A percentile compares a stretch with the other conserved stretches of the same genome.
Conservation (phyloP, 2,797 vertebrate genomes). For the Manis crassicaudata region DNA sequence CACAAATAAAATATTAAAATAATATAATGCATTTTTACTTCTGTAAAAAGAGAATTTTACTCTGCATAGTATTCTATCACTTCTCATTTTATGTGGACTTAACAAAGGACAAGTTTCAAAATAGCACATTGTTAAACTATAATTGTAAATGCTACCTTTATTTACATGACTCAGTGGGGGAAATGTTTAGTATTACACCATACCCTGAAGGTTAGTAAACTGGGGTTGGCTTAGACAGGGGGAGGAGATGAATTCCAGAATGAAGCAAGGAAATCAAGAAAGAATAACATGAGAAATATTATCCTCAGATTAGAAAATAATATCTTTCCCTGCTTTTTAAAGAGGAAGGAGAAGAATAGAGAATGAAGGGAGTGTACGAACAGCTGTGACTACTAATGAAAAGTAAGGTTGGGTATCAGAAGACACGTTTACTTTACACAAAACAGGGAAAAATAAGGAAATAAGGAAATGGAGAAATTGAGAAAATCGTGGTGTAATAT, state of each 20-base stretch:
- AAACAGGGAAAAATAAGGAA: constrained; percentile 5
- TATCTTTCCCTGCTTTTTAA: neutral
- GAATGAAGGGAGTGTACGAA: neutral
- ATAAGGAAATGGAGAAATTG: neutral
- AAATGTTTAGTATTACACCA: constrained; percentile 32
- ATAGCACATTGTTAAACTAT: neutral
- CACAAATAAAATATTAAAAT: neutral
- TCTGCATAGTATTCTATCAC: neutral
- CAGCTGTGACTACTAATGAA: neutral
- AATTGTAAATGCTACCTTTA: neutral
- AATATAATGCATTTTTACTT: constrained; percentile 44
- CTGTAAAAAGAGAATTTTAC: neutral
- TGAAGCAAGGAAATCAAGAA: constrained; percentile 50
- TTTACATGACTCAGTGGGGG: neutral
- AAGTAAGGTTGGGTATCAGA: neutral
- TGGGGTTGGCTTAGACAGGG: neutral
- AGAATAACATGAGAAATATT: constrained; percentile 5
- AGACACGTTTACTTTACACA: neutral
- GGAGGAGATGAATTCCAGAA: constrained; percentile 30
- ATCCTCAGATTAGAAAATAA: constrained; percentile 16
- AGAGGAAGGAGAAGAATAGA: neutral
- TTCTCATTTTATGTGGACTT: neutral
- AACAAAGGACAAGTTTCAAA: neutral
- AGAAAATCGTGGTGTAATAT: neutral
- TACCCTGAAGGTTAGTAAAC: constrained; percentile 25